A percentile compares a stretch with the other conserved stretches of the same genome.
phyloP scores from a whole-genome alignment of 2,888 invertebrate species.

The Liopterus haemorrhoidalis region DNA sequence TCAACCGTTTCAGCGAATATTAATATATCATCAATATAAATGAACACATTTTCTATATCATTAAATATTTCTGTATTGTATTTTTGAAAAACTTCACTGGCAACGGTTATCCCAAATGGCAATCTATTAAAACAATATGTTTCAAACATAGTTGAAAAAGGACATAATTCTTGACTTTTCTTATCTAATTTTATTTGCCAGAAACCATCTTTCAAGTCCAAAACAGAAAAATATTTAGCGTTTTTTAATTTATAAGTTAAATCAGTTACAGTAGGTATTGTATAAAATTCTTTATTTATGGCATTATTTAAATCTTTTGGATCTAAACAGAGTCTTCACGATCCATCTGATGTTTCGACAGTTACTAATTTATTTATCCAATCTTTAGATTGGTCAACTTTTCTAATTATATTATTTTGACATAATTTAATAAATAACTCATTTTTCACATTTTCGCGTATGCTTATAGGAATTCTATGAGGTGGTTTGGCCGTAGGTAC shows the following conservation, averaged over 20 bases:
- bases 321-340: conserved; percentile 14
- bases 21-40: conserved; percentile 20
- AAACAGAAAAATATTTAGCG: conserved; percentile 26
- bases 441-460: conserved; percentile 11
- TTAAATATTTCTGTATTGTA: conserved; percentile 26
- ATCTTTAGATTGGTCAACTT: not conserved
- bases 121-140: conserved; percentile 18
- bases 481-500: conserved; percentile 11
- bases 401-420: not conserved
- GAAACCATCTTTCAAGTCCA: conserved; percentile 24
- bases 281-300: conserved; percentile 12
- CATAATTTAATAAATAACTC: not conserved
- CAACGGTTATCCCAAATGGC: conserved; percentile 22
- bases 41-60: conserved; percentile 24
- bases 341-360: conserved; percentile 15
- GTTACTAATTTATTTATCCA: conserved; percentile 19
- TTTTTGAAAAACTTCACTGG: conserved; percentile 27
- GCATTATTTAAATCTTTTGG: conserved; percentile 18
- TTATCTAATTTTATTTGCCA: conserved; percentile 24
- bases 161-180: conserved; percentile 20
- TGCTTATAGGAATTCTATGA: conserved; percentile 18
- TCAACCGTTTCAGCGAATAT: not conserved
- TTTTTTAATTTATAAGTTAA: conserved; percentile 22
- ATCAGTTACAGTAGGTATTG: conserved; percentile 23
- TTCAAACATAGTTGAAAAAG: conserved; percentile 24